phyloP scores from a whole-genome alignment of 2,888 invertebrate species.

The Euspilapteryx auroguttella region DNA sequence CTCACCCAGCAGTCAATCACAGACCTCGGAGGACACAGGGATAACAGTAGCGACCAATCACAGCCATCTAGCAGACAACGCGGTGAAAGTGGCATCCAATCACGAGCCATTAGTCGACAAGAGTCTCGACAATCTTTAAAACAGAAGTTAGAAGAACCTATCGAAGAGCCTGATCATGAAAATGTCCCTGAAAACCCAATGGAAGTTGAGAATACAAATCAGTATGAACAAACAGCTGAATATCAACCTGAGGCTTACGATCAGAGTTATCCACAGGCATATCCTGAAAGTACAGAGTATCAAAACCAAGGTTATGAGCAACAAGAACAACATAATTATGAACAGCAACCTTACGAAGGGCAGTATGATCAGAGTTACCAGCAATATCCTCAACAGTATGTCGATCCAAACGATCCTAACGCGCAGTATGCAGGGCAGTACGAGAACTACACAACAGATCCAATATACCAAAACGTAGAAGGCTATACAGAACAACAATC shows the following conservation, averaged over 20 bases:
- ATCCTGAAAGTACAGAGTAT: slow-evolving; percentile 3
- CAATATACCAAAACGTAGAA: slow-evolving; percentile 23
- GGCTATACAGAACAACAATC: too few relatives aligned
- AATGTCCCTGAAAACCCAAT: slow-evolving; percentile 12
- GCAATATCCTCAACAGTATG: slow-evolving; percentile 22
- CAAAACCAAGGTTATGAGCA: slow-evolving; percentile 7
- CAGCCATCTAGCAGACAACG: too few relatives aligned
- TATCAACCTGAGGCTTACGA: slow-evolving; percentile 9
- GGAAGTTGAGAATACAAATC: slow-evolving; percentile 14
- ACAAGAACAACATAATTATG: slow-evolving; percentile 1
- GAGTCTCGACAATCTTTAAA: slow-evolving; percentile 17
- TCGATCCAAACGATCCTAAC: slow-evolving; percentile 23
- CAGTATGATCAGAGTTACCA: slow-evolving; percentile 21
- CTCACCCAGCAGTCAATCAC: slow-evolving; percentile 11
- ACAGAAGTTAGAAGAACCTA: slow-evolving; percentile 6
- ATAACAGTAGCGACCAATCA: slow-evolving; percentile 12
- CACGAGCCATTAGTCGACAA: slow-evolving; percentile 11
- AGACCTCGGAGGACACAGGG: slow-evolving; percentile 12
- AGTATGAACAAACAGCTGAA: neutral
- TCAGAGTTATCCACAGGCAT: slow-evolving; percentile 7
- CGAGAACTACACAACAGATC: slow-evolving; percentile 25
- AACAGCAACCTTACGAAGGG: slow-evolving; percentile 10
- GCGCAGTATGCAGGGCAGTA: slow-evolving; percentile 27
- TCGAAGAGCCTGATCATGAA: slow-evolving; percentile 7
- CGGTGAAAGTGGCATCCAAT: too few relatives aligned